A percentile compares a stretch with the other conserved stretches of the same genome.
These are phyloP conservation scores for Chloroclystis v-ata DNA, from an alignment of 2,888 invertebrate genomes.

Conservation along the genomic window DNA sequence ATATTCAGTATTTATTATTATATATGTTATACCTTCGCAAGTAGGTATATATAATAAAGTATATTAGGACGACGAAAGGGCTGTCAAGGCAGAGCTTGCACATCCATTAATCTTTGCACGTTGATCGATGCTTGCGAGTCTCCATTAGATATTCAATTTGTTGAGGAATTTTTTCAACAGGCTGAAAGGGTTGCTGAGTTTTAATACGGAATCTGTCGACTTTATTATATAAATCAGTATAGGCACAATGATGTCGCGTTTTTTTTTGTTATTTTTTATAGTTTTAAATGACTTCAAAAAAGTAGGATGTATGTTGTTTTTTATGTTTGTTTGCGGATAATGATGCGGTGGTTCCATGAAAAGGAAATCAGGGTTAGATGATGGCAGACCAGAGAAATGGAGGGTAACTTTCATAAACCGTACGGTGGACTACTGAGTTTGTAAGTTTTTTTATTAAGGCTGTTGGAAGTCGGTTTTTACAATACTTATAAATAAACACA, in stretches of 20 bases:
- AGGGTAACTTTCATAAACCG: too few relatives aligned
- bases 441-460: too few relatives aligned
- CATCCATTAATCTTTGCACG: constrained; percentile 22
- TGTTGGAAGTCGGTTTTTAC: too few relatives aligned
- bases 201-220: not conserved
- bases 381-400: too few relatives aligned
- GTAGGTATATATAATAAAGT: too few relatives aligned
- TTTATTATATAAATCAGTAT: not conserved
- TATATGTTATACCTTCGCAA: too few relatives aligned
- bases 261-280: too few relatives aligned
- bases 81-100: constrained; percentile 22
- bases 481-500: too few relatives aligned
- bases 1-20: too few relatives aligned
- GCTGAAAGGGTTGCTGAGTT: not conserved
- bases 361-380: too few relatives aligned
- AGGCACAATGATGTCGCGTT: not conserved
- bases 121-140: constrained; percentile 19
- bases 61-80: constrained; percentile 18
- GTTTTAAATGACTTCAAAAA: not conserved
- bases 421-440: too few relatives aligned
- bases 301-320: not conserved
- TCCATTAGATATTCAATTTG: constrained; percentile 23
- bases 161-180: constrained; percentile 13
- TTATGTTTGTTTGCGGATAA: not conserved
- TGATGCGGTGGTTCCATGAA: not conserved